phyloP scores from a whole-genome alignment of 1,140 invertebrate genomes.

The Musca domestica region DNA sequence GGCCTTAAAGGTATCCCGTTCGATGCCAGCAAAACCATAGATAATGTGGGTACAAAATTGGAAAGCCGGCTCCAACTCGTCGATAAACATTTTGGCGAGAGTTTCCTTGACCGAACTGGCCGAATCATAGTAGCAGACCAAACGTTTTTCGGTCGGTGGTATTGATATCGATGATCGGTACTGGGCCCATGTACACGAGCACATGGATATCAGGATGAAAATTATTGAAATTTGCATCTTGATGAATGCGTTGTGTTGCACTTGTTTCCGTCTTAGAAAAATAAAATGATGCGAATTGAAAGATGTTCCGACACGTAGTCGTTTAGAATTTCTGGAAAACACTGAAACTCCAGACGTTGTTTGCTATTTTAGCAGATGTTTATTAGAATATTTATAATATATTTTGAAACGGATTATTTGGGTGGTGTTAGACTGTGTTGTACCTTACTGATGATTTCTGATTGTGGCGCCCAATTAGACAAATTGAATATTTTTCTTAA shows the following conservation, averaged over 20 bases:
- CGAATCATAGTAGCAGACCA: conserved; percentile 50
- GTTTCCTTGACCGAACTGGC: conserved; percentile 59
- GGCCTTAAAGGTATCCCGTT: conserved; percentile 67
- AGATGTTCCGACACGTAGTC: neutral
- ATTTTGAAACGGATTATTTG: too few relatives aligned
- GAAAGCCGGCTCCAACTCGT: conserved; percentile 71
- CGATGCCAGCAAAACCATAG: conserved; percentile 81
- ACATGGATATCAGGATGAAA: conserved; percentile 31
- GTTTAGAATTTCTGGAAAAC: too few relatives aligned
- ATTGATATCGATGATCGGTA: conserved; percentile 34
- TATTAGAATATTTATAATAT: too few relatives aligned
- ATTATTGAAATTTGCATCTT: conserved; percentile 38
- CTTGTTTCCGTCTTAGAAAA: too few relatives aligned
- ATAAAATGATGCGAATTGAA: neutral
- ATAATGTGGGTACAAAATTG: conserved; percentile 81
- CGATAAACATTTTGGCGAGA: conserved; percentile 72
- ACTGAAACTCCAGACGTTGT: too few relatives aligned
- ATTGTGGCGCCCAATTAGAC: too few relatives aligned
- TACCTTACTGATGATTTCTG: too few relatives aligned
- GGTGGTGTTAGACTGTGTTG: too few relatives aligned
- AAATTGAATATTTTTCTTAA: too few relatives aligned
- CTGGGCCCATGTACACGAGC: conserved; percentile 32
- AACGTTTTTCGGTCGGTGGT: conserved; percentile 39
- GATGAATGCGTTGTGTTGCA: too few relatives aligned
- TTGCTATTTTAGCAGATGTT: too few relatives aligned